Base-by-base conservation (phyloP, 2,888 invertebrate species). In the Agrotis puta region DNA sequence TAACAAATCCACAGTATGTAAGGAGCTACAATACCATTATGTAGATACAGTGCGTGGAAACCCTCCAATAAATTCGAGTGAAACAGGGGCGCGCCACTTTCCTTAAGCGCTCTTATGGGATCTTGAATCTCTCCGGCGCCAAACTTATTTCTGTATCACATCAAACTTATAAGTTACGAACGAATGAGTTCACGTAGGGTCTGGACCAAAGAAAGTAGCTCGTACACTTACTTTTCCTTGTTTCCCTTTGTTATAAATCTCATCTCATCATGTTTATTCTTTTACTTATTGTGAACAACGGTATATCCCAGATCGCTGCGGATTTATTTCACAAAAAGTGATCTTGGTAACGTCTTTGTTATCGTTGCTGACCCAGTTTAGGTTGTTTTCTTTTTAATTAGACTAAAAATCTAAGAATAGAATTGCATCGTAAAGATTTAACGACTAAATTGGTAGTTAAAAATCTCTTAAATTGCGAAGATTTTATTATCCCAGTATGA, bases 91-190 rank as follows among this genome's bases (percentile, higher is more conserved):
- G 77, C 80, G 77, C 87, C 86, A 88, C 88, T 89, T 89, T 85
- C 86, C 74, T 74, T 83, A 87, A 88, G 88, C 87, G 84, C 87
- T 85, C 89, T 90, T 89, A 87, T 83, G 89, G 88, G 90, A 89
- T 87, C 87, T 87, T 84, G 85, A 87, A 87, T 86, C 87, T 86
- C 84, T 80, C 82, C 77, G 76, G 83, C 77, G 84, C 81, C 84
- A 86, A 90, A 90, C 87, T 89, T 90, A 87, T 88, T 88, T 84
- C 82, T 84, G 87, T 89, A 88, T 86, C 85, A 79, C 87, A 88
- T 87, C 84, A 88, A 89, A 89, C 87, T 89, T 87, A 83, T 82
- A 84, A 88, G 86, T 86, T 87, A 79, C 83, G 72, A 78, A 77
- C 79, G 85, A 87, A 90, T 87, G 85, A 88, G 83, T 86, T 89